Conservation (phyloP, 2,797 vertebrate genomes). For the Phataginus tetradactyla region DNA sequence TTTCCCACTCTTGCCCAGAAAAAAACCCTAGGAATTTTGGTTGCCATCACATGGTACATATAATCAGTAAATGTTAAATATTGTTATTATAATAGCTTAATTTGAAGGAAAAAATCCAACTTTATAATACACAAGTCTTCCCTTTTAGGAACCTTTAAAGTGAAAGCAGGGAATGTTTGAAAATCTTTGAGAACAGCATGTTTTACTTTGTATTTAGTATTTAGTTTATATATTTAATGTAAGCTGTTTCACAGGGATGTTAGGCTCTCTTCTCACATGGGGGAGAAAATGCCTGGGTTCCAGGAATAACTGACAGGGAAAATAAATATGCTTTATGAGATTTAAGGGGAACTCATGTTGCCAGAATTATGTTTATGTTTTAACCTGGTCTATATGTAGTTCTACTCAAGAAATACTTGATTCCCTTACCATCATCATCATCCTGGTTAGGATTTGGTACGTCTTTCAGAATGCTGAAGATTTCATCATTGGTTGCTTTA, state of each 20-base stretch:
- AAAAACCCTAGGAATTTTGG: background rate
- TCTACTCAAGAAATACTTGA: constrained; percentile 21
- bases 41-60: background rate
- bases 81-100: background rate
- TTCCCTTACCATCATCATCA: constrained; percentile 93
- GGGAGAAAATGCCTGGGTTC: background rate
- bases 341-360: background rate
- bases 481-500: constrained; percentile 95
- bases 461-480: constrained; percentile 95
- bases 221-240: background rate
- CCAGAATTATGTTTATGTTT: background rate
- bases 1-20: background rate
- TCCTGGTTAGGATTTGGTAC: constrained; percentile 98
- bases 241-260: background rate
- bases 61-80: background rate
- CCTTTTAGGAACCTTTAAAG: background rate
- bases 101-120: background rate
- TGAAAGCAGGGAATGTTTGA: background rate
- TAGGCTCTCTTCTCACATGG: background rate
- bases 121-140: background rate
- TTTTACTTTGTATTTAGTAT: background rate
- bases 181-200: background rate
- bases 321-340: background rate
- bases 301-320: background rate
- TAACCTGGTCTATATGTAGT: background rate